These are phyloP conservation scores for Leptinotarsa juncta DNA, from an alignment of 2,888 invertebrate species.

Conservation along the genomic window DNA sequence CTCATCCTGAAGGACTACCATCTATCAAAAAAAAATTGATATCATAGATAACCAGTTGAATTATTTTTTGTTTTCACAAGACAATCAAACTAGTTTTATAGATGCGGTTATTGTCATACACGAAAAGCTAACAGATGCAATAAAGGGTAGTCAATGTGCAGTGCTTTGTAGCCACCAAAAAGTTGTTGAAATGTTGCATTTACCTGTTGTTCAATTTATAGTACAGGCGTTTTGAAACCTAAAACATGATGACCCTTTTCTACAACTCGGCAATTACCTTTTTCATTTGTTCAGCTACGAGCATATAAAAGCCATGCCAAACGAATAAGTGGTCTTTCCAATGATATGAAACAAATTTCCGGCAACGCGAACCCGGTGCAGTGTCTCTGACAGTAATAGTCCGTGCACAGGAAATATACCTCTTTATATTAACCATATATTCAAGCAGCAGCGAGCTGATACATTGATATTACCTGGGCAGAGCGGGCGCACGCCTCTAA, in stretches of 20 bases:
- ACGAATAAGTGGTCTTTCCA: constrained; percentile 36
- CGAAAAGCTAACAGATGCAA: too few relatives aligned
- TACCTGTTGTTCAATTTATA: too few relatives aligned
- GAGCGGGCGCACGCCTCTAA: neutral
- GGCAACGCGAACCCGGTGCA: constrained; percentile 48
- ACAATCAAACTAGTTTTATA: too few relatives aligned
- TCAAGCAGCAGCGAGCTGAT: constrained; percentile 29
- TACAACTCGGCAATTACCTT: neutral
- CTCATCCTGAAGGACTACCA: too few relatives aligned
- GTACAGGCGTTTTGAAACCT: too few relatives aligned
- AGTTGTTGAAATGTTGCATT: too few relatives aligned
- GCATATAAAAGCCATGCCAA: constrained; percentile 11
- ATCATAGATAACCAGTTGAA: too few relatives aligned
- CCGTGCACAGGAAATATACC: constrained; percentile 54
- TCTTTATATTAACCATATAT: constrained; percentile 49
- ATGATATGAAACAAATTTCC: constrained; percentile 55
- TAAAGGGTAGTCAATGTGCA: too few relatives aligned
- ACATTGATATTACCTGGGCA: constrained; percentile 29
- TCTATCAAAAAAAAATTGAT: too few relatives aligned
- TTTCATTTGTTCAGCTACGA: constrained; percentile 16
- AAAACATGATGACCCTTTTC: neutral
- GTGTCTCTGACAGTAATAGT: constrained; percentile 58
- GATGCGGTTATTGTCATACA: too few relatives aligned
- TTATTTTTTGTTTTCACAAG: too few relatives aligned
- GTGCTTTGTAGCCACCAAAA: too few relatives aligned